Evolutionary conservation across 2,113 vertebrate genomes (phyloP), one percentile per base, ranked within the genome.

Genomic region (Tetrax tetrax): DNA sequence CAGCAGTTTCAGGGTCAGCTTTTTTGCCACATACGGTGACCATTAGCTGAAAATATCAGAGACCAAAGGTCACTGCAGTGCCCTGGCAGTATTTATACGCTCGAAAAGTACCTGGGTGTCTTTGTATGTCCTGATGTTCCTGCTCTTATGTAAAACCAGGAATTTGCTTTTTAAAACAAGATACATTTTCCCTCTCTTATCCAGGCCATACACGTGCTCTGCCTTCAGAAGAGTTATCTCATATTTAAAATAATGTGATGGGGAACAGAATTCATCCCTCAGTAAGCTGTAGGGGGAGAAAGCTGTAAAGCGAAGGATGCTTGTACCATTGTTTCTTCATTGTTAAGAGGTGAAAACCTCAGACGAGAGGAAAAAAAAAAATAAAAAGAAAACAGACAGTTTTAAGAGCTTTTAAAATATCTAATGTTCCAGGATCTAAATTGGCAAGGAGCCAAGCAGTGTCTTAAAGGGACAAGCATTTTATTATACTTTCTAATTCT

Each of bases 401-500:
- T 98, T 98, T 98, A 98, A 97, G 97, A 96, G 97, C 95, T 97
- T 98, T 98, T 97, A 98, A 98, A 98, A 98, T 98, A 98, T 97
- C 96, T 96, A 97, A 98, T 98, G 96, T 96, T 97, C 89, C 95
- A 94, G 97, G 96, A 98, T 97, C 87, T 98, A 97, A 98, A 98
- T 41, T 97, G 98, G 98, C 97, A 90, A 96, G 41, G 92, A 98
- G 97, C 97, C 98, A 98, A 85, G 85, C 71, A 85, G 79, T 96
- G 97, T 98, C 98, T 98, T 98, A 98, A 98, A 98, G 98, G 97
- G 97, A 98, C 97, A 98, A 97, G 95, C 92, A 96, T 96, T 98
- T 98, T 98, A 98, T 98, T 98, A 98, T 98, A 98, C 97, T 98
- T 98, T 98, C 97, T 98, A 98, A 98, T 98, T 98, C 98, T 98